Conservation (phyloP, 1,140 invertebrate species). For the Heliothis virescens region DNA sequence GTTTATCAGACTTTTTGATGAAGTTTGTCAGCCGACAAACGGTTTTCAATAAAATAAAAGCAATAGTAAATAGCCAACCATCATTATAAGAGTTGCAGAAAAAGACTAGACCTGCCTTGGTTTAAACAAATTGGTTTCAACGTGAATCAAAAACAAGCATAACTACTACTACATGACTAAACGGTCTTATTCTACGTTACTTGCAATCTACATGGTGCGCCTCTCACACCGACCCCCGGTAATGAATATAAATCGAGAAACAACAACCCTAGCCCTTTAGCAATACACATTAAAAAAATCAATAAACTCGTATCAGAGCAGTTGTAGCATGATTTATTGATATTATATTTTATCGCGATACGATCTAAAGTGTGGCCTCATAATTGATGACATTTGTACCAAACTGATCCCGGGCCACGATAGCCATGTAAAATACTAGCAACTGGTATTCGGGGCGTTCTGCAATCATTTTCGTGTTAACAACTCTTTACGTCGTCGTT, state of each 20-base stretch:
- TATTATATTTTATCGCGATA: slow-evolving; percentile 81
- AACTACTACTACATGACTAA: neutral
- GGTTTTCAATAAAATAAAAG: no score
- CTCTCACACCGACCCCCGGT: slow-evolving; percentile 38
- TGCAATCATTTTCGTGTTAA: slow-evolving; percentile 80
- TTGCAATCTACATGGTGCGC: neutral
- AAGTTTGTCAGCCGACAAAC: no score
- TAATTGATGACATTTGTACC: slow-evolving; percentile 77
- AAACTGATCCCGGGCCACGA: slow-evolving; percentile 50
- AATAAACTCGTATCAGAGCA: slow-evolving; percentile 75
- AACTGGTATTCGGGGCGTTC: slow-evolving; percentile 56
- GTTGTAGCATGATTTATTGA: slow-evolving; percentile 79
- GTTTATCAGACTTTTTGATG: no score
- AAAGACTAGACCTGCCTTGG: no score
- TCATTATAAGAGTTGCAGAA: no score
- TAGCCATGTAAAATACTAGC: slow-evolving; percentile 37
- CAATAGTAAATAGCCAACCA: no score
- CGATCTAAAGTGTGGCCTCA: slow-evolving; percentile 78
- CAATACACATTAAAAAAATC: slow-evolving; percentile 83
- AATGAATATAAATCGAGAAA: slow-evolving; percentile 82
- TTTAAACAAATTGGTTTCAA: no score
- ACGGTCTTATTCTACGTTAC: neutral
- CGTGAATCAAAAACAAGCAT: neutral
- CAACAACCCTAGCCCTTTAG: slow-evolving; percentile 75
- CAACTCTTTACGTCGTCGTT: slow-evolving; percentile 70